Evolutionary conservation across 2,797 vertebrate species (phyloP).

Genomic region (Tadarida brasiliensis): DNA sequence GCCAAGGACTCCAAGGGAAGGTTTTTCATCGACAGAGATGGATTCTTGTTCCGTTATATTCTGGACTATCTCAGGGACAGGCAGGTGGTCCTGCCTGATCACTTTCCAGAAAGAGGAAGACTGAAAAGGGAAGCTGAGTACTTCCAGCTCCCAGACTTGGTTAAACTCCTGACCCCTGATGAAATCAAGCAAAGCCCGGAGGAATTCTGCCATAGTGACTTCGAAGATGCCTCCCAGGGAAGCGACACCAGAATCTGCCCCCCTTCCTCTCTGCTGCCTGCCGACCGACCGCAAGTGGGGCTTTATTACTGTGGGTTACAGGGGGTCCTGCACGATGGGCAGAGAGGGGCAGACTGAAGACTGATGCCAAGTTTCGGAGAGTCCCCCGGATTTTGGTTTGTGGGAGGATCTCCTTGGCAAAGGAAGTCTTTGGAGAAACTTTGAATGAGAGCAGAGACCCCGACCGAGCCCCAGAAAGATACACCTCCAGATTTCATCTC

Average conservation of each 20-base stretch:
- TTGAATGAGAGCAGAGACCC: constrained; percentile 99
- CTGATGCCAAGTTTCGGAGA: constrained; percentile 96
- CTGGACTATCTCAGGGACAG: constrained; percentile 99
- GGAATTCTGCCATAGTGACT: constrained; percentile 96
- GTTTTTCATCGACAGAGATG: constrained; percentile 98
- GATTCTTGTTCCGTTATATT: constrained; percentile 98
- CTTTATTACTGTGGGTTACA: constrained; percentile 97
- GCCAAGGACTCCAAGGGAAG: constrained; percentile 98
- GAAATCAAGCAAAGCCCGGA: constrained; percentile 97
- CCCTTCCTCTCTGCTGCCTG: constrained; percentile 93
- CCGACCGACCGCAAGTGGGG: constrained; percentile 96
- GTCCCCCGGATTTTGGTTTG: constrained; percentile 98
- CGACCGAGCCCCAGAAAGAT: constrained; percentile 96
- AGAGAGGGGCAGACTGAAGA: constrained; percentile 95
- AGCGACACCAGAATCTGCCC: constrained; percentile 96
- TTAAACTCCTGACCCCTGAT: constrained; percentile 94
- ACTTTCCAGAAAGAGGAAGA: constrained; percentile 97
- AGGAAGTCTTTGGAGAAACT: constrained; percentile 99
- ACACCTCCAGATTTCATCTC: constrained; percentile 98
- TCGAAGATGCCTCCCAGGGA: constrained; percentile 96
- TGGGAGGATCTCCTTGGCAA: constrained; percentile 96
- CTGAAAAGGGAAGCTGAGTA: constrained; percentile 98
- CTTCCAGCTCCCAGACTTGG: constrained; percentile 96
- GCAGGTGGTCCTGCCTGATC: constrained; percentile 98
- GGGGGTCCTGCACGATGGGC: constrained; percentile 95